Conservation (phyloP, 2,797 vertebrate genomes). For the Malurus splendens region DNA sequence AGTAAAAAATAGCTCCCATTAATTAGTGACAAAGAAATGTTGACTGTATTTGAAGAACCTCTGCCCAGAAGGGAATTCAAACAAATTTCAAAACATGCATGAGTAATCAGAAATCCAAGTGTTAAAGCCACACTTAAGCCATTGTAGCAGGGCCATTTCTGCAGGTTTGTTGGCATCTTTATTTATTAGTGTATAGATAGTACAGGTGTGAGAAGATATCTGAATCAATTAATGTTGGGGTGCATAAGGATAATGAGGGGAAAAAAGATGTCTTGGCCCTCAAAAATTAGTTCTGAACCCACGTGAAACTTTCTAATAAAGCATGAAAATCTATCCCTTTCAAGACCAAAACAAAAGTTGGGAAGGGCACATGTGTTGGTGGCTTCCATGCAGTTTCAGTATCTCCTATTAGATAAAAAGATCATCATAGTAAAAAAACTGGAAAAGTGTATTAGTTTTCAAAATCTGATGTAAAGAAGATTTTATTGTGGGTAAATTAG, state of each 20-base stretch:
- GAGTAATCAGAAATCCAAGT: not conserved
- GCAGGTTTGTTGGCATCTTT: not conserved
- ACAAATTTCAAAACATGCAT: not conserved
- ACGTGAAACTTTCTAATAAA: not conserved
- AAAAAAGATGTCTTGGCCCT: not conserved
- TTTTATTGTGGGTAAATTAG: not conserved
- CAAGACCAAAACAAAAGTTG: not conserved
- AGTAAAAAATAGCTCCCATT: not conserved
- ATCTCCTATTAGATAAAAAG: not conserved
- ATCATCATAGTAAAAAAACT: not conserved
- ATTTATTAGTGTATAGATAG: not conserved
- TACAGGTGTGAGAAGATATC: not conserved
- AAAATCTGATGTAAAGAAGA: not conserved
- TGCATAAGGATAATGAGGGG: not conserved
- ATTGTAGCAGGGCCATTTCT: not conserved
- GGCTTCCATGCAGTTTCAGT: not conserved
- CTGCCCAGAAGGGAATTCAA: conserved; percentile 6
- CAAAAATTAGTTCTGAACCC: not conserved
- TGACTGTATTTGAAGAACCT: conserved; percentile 3
- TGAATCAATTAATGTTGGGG: not conserved
- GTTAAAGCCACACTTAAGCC: not conserved
- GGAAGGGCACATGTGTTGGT: not conserved
- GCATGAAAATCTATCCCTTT: not conserved
- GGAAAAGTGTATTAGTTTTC: not conserved
- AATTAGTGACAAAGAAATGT: not conserved